Evolutionary conservation across 2,888 invertebrate genomes (phyloP), one percentile per base, ranked within the genome.

Genomic region (Tromatobia lineatoria): DNA sequence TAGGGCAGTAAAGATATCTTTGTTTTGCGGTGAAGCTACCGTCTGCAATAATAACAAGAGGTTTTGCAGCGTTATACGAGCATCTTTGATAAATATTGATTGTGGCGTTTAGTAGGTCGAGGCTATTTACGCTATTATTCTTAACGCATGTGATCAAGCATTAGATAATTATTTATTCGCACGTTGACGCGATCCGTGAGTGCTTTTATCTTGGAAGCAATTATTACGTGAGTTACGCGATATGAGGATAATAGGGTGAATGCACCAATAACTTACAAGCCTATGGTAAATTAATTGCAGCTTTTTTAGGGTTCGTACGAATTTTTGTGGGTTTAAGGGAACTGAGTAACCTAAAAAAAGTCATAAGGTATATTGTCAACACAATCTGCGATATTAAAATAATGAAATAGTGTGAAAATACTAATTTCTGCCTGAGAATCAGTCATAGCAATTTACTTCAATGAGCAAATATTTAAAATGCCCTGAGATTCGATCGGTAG

Each of bases 11-110:
- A 23, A 54, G 23, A 23, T 23, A 23, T 11, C 11, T 11, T 3
- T 13, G 10, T 23, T 54, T 23, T 23, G 3, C 54, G 23, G 2
- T 20, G 10, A 11, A 11, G 11, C 57, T 57, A 25, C 13, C 13
- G 57, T 54, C 13, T 6, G 23, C 13, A 23, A 57, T 57, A 74
- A 74, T 57, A 64, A 70, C 23, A 45, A 76, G 29, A 34, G 6
- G 47, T 47, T 66, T 69, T 64, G 23, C 52, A 11, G 15, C 0
- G 20, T n/a, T n/a, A 18, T 18, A 8, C 47, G 52, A 52, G 54
- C 38, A 79, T 83, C 79, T 50, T 57, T 75, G 74, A 79, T 83
- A 75, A 83, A 79, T 57, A 79, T 66, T 75, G 69, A 75, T 83
- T 70, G 74, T 42, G 11, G 25, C 52, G 52, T 75, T 64, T 61